Evolutionary conservation across 2,888 invertebrate species (phyloP), one percentile per base, ranked within the genome.

Genomic region (Drosophila anomalipes): DNA sequence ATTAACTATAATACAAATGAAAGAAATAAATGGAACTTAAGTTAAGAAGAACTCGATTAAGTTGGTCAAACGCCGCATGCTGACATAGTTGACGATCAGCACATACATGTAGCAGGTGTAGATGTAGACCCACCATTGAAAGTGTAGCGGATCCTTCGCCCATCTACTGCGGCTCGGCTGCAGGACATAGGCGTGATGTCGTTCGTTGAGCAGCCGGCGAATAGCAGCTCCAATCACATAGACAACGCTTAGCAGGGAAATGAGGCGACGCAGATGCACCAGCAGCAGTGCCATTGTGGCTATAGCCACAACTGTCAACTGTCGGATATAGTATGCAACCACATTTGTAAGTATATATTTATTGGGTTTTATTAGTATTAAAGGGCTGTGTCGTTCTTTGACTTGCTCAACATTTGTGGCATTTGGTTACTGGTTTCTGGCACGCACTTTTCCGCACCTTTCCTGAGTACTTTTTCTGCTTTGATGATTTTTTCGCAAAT

Each of bases 81-180:
- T 89, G 22, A 92, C 89, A 79, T 91, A 93, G 82, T 92, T 93
- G 33, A 92, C 89, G 54, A 93, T 70, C 41, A 93, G 73, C 30
- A 90, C 53, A 57, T 93, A 93, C 19, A 91, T 81, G 53, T 93
- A 93, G 61, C 91, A 91, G 59, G 91, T 91, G 70, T 93, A 93
- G 44, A 93, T 91, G 71, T 93, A 93, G 33, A 91, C 92, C 93
- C 93, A 93, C 89, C 92, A 91, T 62, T 93, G 93, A 78, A 93
- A 90, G 76, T 93, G 93, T 58, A 92, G 68, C 60, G 91, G 90
- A 74, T 91, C 92, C 60, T 79, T 81, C 3, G 62, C n/a, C 72
- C 79, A 81, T 28, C 65, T 60, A 44, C 62, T 70, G 35, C 91
- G 83, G 58, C 91, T 86, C 63, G 90, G 77, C 62, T 90, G 92